Evolutionary conservation across 2,113 vertebrate genomes (phyloP), one percentile per base, ranked within the genome.

Genomic region (Lophura nycthemera): DNA sequence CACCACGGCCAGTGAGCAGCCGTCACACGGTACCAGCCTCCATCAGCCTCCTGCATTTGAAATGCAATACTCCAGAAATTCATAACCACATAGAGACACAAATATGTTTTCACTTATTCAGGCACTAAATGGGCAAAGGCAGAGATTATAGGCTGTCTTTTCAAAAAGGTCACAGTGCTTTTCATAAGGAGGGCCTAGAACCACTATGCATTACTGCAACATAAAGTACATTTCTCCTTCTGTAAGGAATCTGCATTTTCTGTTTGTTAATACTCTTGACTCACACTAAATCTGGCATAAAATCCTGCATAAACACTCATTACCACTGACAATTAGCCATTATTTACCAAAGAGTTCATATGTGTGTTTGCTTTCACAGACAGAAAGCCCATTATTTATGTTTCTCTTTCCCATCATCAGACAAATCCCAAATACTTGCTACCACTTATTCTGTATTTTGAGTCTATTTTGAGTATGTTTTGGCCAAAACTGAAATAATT

Each of bases 371-470:
- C 18, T 88, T 80, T 57, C 50, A 77, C 9, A 73, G 16, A 78
- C 8, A 7, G 32, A 66, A 88, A 86, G 21, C 2, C 50, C 42
- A 7, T 63, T 43, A 67, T 43, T 76, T 80, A 27, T 8, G 20
- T 13, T 5, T 76, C 79, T 87, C 9, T 75, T 84, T 15, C 17
- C 15, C 60, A 11, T 54, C 36, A 32, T 8, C 5, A 78, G 66
- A 72, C 34, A 91, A 84, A 76, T 67, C 19, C 42, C 29, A 71
- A n/a, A 34, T 7, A 15, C 20, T 77, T 38, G 5, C 6, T 18
- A 71, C 17, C 6, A 48, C 0, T 0, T 52, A 50, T 25, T 74
- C 59, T 34, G 16, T 48, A 22, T 61, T 52, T 48, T 40, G 10
- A 83, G 16, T 1, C 36, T 91, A 8, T 52, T 92, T 21, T 57